These are phyloP conservation scores for Hipparchia sbordonii DNA, from an alignment of 2,888 invertebrate genomes.

Conservation along the genomic window DNA sequence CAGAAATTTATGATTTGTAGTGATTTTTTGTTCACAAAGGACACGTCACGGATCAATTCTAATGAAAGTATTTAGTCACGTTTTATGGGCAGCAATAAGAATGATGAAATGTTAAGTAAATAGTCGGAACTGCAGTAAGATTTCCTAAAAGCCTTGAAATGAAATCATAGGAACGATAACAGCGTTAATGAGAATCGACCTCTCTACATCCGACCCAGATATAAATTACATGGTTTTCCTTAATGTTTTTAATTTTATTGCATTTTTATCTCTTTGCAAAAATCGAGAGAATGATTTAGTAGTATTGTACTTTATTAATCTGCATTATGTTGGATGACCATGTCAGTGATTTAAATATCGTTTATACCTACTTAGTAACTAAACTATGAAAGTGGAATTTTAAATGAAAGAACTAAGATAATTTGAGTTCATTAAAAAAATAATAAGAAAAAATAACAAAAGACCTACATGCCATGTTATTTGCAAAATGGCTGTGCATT, in stretches of 20 bases:
- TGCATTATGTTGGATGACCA: background rate
- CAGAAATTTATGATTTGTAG: background rate
- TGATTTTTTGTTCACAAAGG: background rate
- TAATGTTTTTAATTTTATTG: conserved; percentile 17
- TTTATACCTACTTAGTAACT: background rate
- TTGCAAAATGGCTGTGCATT: conserved; percentile 1
- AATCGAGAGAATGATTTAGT: background rate
- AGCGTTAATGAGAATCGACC: conserved; percentile 74
- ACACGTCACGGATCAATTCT: conserved; percentile 13
- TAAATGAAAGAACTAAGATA: background rate
- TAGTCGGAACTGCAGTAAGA: conserved; percentile 41
- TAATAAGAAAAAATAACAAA: background rate
- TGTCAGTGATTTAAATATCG: background rate
- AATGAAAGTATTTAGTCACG: conserved; percentile 20
- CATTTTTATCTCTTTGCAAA: background rate
- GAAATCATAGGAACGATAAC: conserved; percentile 68
- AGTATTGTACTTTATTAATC: background rate
- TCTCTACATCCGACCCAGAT: conserved; percentile 74
- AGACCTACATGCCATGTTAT: background rate
- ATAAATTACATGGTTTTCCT: conserved; percentile 53
- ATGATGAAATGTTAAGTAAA: conserved; percentile 27
- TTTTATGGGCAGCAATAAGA: conserved; percentile 1
- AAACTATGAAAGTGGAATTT: too few relatives aligned
- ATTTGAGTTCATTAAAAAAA: background rate
- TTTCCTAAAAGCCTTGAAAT: conserved; percentile 69